A percentile compares a stretch with the other conserved stretches of the same genome.
phyloP scores from a whole-genome alignment of 1,140 invertebrate species.

The Homarus americanus region DNA sequence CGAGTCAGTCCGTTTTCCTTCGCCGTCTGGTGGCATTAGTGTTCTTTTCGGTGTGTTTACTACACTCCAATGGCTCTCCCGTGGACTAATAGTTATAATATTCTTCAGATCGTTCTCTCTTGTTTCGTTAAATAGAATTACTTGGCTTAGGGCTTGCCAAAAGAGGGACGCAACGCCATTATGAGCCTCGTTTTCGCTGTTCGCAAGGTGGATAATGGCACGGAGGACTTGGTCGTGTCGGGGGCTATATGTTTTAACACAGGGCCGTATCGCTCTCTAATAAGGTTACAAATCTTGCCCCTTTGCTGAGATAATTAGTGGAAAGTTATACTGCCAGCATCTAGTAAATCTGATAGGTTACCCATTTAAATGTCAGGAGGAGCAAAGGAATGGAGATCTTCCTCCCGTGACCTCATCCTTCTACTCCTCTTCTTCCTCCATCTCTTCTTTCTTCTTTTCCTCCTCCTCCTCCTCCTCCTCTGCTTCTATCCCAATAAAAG shows the following conservation, averaged over 20 bases:
- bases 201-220: not conserved
- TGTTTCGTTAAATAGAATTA: slow-evolving; percentile 39
- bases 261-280: not conserved
- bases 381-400: not conserved
- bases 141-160: not conserved
- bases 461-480: not conserved
- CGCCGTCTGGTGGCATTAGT: too few relatives aligned
- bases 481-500: not conserved
- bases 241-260: not conserved
- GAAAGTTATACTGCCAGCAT: not conserved
- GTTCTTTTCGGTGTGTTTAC: not conserved
- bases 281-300: slow-evolving; percentile 3
- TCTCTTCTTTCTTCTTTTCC: slow-evolving; percentile 7
- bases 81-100: not conserved
- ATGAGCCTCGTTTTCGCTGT: not conserved
- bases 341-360: not conserved
- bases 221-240: not conserved
- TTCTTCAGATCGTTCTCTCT: not conserved
- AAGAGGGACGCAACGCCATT: not conserved
- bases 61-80: not conserved
- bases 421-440: not conserved
- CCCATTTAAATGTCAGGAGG: not conserved
- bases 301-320: not conserved
- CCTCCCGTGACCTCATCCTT: not conserved
- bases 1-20: not conserved